phyloP scores from a whole-genome alignment of 2,888 invertebrate species.

The Sarcophaga carnaria region DNA sequence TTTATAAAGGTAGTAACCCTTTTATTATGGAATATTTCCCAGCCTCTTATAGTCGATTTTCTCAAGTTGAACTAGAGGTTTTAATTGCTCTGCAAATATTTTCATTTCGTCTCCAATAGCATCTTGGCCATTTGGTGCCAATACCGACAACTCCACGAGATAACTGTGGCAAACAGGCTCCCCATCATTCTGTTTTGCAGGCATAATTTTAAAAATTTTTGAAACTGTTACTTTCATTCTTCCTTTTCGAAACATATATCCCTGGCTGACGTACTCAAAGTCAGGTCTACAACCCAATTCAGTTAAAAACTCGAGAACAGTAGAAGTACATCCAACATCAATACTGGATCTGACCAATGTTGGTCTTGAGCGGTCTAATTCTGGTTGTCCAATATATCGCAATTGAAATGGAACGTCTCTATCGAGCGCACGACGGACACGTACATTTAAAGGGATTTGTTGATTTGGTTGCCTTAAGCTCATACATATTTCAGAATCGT shows the following conservation, averaged over 20 bases:
- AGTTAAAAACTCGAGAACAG: slow-evolving; percentile 94
- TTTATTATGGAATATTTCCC: slow-evolving; percentile 75
- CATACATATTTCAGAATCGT: slow-evolving; percentile 96
- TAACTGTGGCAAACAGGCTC: slow-evolving; percentile 96
- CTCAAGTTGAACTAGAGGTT: slow-evolving; percentile 94
- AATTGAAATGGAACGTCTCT: slow-evolving; percentile 89
- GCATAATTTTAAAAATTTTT: slow-evolving; percentile 93
- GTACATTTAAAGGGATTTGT: slow-evolving; percentile 87
- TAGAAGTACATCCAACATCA: slow-evolving; percentile 95
- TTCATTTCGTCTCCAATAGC: slow-evolving; percentile 98
- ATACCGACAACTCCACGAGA: slow-evolving; percentile 93
- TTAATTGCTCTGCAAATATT: slow-evolving; percentile 95
- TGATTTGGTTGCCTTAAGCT: slow-evolving; percentile 88
- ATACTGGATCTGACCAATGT: slow-evolving; percentile 95
- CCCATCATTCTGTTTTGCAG: slow-evolving; percentile 86
- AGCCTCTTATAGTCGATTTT: slow-evolving; percentile 95
- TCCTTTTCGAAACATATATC: slow-evolving; percentile 96
- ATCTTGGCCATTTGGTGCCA: slow-evolving; percentile 94
- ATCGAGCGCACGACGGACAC: slow-evolving; percentile 92
- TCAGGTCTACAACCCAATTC: slow-evolving; percentile 95
- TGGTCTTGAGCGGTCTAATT: slow-evolving; percentile 92
- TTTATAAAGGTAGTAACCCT: too few relatives aligned
- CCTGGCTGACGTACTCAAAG: slow-evolving; percentile 95
- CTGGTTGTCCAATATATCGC: slow-evolving; percentile 95
- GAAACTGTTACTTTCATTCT: slow-evolving; percentile 98